Base-by-base conservation (phyloP, 1,140 invertebrate species). In the Pseudomyrmex concolor region DNA sequence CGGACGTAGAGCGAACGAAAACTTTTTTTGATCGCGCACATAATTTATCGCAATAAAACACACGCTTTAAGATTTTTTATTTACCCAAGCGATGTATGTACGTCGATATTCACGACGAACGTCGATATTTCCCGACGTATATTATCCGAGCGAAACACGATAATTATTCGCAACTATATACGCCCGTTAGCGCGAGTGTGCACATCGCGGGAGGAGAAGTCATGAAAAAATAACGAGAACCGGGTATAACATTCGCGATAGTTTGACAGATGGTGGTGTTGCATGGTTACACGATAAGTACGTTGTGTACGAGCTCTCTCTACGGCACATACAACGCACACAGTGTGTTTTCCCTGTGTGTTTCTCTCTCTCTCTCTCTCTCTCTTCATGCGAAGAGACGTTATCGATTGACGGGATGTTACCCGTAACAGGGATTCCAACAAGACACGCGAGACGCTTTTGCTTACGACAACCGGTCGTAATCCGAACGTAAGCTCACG, bases 401-500 rank as follows among this genome's bases (percentile, higher is more conserved):
- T 54, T 34, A 87, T 87, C 81, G 86, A 87, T 86, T 73, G 60
- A 34, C 34, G 34, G 34, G 66, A 63, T 25, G 48, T 66, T 64
- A 74, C 5, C 55, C 51, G 22, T 70, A 67, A 25, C 67, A 83
- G 84, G 59, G 73, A 72, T 76, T 72, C n/a, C 48, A 51, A 25
- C 66, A 55, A 59, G 63, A 76, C 76, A 63, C 55, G 68, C 64
- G 66, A 66, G 77, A 62, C 19, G 66, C 34, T 12, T 64, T 67
- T 84, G 66, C 67, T 70, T 84, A 84, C 66, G 43, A 67, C 55
- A 70, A 81, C 48, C 13, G 64, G 78, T 66, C 22, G 67, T 60
- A 71, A 80, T 50, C 70, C 78, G 67, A 74, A 82, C 63, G 68
- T 74, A 82, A 82, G 78, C 78, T 82, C 54, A 74, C 78, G 50